Percentiles rank a stretch among this genome's conserved stretches.
Conservation (phyloP, 1,140 invertebrate species). For the Berghia stephanieae region DNA sequence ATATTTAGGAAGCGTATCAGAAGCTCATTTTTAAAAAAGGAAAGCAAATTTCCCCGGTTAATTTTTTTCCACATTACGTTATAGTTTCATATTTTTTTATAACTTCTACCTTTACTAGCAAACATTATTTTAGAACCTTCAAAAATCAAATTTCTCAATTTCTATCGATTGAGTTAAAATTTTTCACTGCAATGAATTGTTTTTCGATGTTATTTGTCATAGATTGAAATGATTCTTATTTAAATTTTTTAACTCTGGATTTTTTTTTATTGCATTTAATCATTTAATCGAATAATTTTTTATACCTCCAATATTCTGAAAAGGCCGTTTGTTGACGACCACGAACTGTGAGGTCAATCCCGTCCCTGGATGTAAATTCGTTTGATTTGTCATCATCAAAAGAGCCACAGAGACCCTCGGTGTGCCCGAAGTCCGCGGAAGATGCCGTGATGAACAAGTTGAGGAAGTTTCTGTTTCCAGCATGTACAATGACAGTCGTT, state of each 20-base stretch:
- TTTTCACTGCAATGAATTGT: too few species aligned
- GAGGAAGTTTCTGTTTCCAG: slow-evolving; percentile 37
- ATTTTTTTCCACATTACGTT: too few species aligned
- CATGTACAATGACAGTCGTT: slow-evolving; percentile 44
- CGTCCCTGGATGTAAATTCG: slow-evolving; percentile 46
- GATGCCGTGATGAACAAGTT: slow-evolving; percentile 47
- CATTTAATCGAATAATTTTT: background rate
- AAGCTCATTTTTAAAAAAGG: too few species aligned
- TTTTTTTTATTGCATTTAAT: too few species aligned
- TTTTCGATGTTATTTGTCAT: too few species aligned
- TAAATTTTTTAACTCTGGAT: too few species aligned
- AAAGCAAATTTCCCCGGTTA: too few species aligned
- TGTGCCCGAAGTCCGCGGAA: slow-evolving; percentile 38
- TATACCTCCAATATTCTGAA: slow-evolving; percentile 43
- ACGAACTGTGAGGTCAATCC: slow-evolving; percentile 28
- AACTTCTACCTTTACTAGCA: background rate
- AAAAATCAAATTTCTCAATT: background rate
- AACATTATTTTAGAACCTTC: background rate
- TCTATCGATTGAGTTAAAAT: background rate
- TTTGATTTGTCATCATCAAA: slow-evolving; percentile 47
- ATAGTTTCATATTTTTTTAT: too few species aligned
- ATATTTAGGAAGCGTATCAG: too few species aligned
- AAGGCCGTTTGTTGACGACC: slow-evolving; percentile 34
- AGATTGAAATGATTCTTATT: too few species aligned
- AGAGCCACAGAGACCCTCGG: slow-evolving; percentile 50